Base-by-base conservation (phyloP, 1,140 invertebrate species). In the Camponotus floridanus region DNA sequence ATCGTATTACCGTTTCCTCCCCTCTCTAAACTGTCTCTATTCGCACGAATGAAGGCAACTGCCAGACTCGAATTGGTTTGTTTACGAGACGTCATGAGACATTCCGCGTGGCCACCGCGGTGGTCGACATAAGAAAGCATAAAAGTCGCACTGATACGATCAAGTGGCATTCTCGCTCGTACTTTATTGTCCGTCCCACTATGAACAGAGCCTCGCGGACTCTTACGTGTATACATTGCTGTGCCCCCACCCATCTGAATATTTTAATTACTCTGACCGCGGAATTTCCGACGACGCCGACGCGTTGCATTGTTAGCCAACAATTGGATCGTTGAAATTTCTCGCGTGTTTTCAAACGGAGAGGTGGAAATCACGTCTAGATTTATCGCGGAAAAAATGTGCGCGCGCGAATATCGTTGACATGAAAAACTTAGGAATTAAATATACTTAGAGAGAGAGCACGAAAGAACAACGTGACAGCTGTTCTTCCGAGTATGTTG, bases 51-150 rank as follows among this genome's bases (percentile, higher is more conserved):
- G 86, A 90, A 86, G 67, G 13, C 51, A 13, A 51, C 55, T 67
- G 61, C 33, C 42, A n/a, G 76, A 59, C 61, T 36, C 21, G n/a
- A 55, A 86, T 91, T 73, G 71, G 33, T 76, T 89, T 87, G 85
- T 86, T 89, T 91, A 86, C 68, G 86, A 85, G 68, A 74, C 76
- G 45, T 42, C 73, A 15, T 67, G 86, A 51, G 48, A 80, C 55
- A 87, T 87, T 81, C 68, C 74, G 31, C 76, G 76, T 51, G 33
- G 61, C 61, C 73, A 67, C 51, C 70, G 70, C 51, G 90, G 88
- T 91, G 92, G 92, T 89, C 91, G 78, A 86, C 88, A 86, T 91
- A 92, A 92, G 90, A 89, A 90, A 86, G 86, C 86, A 91, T 92
- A 92, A 92, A 92, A 91, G 91, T 92, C 87, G 65, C 74, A 59